A percentile compares a stretch with the other conserved stretches of the same genome.
These are phyloP conservation scores for Himalopsyche tibetana DNA, from an alignment of 2,888 invertebrate species.

Conservation along the genomic window DNA sequence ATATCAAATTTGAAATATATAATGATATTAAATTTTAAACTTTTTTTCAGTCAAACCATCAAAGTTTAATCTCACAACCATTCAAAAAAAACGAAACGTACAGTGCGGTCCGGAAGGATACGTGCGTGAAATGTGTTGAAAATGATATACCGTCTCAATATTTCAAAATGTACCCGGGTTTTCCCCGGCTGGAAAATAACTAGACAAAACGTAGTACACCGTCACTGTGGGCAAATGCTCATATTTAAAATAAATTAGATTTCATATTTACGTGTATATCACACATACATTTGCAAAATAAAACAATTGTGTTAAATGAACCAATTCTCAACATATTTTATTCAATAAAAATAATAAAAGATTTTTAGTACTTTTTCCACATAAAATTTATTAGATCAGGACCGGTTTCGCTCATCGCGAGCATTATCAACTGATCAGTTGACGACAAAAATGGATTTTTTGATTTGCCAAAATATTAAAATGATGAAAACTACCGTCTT, in stretches of 20 bases:
- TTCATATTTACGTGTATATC: background rate
- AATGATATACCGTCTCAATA: background rate
- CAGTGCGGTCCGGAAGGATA: constrained; percentile 48
- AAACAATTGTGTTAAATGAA: no score
- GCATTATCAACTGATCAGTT: no score
- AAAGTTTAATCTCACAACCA: background rate
- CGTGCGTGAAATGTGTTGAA: constrained; percentile 24
- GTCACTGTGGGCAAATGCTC: background rate
- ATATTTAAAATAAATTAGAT: background rate
- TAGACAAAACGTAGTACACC: background rate
- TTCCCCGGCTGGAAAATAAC: background rate
- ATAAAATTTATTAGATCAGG: no score
- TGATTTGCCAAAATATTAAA: no score
- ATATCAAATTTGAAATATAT: background rate
- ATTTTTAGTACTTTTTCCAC: no score
- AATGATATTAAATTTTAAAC: background rate
- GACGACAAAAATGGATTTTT: no score
- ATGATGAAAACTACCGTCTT: no score
- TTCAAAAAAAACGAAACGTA: constrained; percentile 47
- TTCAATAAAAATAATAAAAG: no score
- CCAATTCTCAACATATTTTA: no score
- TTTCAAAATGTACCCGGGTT: background rate
- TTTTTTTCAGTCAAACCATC: background rate
- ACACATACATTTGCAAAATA: no score
- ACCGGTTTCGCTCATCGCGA: no score